Percentiles rank a stretch among this genome's conserved stretches.
Conservation (phyloP, 2,113 vertebrate genomes). For the Arvicanthis niloticus region DNA sequence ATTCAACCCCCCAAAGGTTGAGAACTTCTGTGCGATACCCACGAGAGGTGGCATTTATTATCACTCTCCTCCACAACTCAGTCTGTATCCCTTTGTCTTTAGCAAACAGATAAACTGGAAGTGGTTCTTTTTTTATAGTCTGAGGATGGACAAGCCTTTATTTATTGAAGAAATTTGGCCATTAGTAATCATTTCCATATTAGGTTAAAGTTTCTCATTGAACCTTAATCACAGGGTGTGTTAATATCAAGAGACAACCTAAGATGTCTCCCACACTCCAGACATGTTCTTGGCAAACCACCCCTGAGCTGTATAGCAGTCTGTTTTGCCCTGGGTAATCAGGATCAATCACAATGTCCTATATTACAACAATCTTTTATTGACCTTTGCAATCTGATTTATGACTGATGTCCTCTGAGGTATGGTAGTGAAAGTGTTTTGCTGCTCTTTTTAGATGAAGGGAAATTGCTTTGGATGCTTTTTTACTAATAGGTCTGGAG, state of each 20-base stretch:
- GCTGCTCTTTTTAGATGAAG: neutral
- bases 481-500: neutral
- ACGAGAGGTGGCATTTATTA: neutral
- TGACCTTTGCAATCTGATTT: neutral
- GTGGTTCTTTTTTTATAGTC: neutral
- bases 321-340: neutral
- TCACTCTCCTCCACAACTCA: too few relatives aligned
- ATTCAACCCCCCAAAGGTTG: neutral
- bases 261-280: neutral
- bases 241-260: neutral
- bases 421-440: neutral
- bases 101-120: neutral
- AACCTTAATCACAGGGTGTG: neutral
- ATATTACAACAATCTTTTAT: neutral
- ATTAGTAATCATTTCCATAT: neutral
- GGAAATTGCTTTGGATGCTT: neutral
- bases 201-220: neutral
- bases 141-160: neutral
- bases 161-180: neutral
- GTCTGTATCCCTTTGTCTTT: too few relatives aligned
- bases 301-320: neutral
- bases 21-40: neutral
- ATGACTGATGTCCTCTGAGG: neutral
- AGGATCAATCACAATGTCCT: neutral
- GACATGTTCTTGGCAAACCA: neutral